Percentiles rank a stretch among this genome's conserved stretches.
phyloP scores from a whole-genome alignment of 2,797 vertebrate genomes.

The Monodelphis domestica region DNA sequence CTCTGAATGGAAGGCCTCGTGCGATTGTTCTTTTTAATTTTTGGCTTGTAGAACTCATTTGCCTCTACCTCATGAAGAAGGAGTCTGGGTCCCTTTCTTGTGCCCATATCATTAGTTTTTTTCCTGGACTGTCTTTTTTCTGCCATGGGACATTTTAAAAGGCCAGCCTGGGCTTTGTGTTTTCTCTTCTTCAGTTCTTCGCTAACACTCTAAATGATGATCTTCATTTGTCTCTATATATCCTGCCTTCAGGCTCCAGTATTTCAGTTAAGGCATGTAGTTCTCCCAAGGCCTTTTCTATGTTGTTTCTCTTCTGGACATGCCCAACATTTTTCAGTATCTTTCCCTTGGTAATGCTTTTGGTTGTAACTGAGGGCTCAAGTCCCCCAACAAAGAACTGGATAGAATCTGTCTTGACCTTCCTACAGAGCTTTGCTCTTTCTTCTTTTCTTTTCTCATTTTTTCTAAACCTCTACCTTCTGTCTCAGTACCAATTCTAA shows the following conservation, averaged over 20 bases:
- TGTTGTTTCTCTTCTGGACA: slow-evolving; percentile 26
- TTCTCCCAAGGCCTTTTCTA: slow-evolving; percentile 55
- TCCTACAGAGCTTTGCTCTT: neutral
- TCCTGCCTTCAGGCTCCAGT: slow-evolving; percentile 65
- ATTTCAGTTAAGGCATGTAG: slow-evolving; percentile 70
- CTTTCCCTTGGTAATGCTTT: neutral
- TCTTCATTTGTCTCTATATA: slow-evolving; percentile 71
- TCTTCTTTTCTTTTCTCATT: no score
- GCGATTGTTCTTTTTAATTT: neutral
- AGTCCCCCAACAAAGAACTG: neutral
- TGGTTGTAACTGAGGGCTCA: neutral
- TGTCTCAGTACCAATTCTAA: no score
- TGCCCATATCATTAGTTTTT: slow-evolving; percentile 38
- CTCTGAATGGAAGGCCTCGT: neutral
- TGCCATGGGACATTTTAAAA: slow-evolving; percentile 46
- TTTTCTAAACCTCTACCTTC: no score
- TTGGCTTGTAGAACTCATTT: slow-evolving; percentile 3
- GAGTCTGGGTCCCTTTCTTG: slow-evolving; percentile 37
- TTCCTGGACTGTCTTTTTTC: slow-evolving; percentile 10
- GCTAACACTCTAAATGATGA: slow-evolving; percentile 22
- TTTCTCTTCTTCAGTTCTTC: slow-evolving; percentile 53
- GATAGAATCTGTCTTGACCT: neutral
- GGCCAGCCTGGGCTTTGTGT: slow-evolving; percentile 30
- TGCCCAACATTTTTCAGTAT: neutral
- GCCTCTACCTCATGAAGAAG: neutral